Evolutionary conservation across 2,113 vertebrate species (phyloP).

Genomic region (Columba livia): DNA sequence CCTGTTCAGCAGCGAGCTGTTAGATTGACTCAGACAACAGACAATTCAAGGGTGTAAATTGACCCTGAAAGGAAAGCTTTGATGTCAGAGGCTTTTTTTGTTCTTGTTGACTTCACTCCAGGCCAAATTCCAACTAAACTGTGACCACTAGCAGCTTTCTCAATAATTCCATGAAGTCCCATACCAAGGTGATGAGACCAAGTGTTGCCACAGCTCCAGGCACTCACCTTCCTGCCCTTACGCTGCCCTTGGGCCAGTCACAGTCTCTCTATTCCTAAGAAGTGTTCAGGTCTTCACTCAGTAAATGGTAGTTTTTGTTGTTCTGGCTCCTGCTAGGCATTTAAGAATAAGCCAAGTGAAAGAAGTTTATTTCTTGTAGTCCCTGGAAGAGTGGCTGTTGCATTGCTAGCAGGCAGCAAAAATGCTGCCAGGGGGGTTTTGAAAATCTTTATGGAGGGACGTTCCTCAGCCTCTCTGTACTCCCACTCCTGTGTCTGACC

Average conservation of each 20-base stretch:
- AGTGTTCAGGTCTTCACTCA: neutral
- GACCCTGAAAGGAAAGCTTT: slow-evolving; percentile 52
- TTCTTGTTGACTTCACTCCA: slow-evolving; percentile 16
- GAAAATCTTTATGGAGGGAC: neutral
- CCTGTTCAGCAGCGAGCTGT: neutral
- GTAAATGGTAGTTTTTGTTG: neutral
- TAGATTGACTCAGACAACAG: slow-evolving; percentile 20
- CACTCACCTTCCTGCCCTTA: neutral
- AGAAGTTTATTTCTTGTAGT: neutral
- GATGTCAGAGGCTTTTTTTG: slow-evolving; percentile 34
- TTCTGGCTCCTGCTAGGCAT: neutral
- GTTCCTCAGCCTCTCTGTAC: neutral
- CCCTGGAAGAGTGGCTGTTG: neutral
- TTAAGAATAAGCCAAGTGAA: neutral
- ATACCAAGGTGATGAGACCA: neutral
- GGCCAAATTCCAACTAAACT: slow-evolving; percentile 47
- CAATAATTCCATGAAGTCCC: neutral
- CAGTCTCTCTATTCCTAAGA: neutral
- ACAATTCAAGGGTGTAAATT: slow-evolving; percentile 40
- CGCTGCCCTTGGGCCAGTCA: neutral
- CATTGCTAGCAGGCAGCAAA: neutral
- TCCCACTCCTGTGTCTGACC: neutral
- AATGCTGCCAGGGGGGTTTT: neutral
- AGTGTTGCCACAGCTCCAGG: neutral
- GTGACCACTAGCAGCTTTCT: slow-evolving; percentile 19